These are phyloP conservation scores for Euwallacea similis DNA, from an alignment of 1,140 invertebrate genomes.

Conservation along the genomic window DNA sequence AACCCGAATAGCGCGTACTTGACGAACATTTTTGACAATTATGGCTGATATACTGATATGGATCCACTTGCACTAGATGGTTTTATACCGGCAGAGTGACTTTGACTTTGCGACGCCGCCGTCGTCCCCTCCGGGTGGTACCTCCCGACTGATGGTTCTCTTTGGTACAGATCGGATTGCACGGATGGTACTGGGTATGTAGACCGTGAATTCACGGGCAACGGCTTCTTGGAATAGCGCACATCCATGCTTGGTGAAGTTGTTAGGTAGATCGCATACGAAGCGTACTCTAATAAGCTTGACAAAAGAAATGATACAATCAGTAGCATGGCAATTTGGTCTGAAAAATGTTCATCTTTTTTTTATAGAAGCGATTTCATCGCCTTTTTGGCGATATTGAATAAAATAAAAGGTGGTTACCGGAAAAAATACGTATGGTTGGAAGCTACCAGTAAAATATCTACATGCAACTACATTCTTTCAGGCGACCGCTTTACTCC, in stretches of 20 bases:
- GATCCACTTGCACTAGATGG: constrained; percentile 52
- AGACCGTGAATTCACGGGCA: neutral
- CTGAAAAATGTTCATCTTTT: neutral
- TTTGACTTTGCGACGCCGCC: constrained; percentile 33
- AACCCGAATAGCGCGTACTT: constrained; percentile 53
- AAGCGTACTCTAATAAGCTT: neutral
- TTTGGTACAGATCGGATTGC: constrained; percentile 9
- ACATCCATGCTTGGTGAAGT: neutral
- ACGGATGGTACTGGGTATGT: constrained; percentile 8
- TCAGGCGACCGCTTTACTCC: too few relatives aligned
- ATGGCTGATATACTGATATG: constrained; percentile 53
- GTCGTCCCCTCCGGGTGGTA: constrained; percentile 34
- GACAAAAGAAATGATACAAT: neutral
- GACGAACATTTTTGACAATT: constrained; percentile 46
- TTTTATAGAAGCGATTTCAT: too few relatives aligned
- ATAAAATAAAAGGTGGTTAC: too few relatives aligned
- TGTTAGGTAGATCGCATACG: neutral
- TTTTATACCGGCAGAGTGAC: constrained; percentile 47
- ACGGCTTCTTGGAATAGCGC: neutral
- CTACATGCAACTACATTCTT: too few relatives aligned
- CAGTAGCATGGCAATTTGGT: neutral
- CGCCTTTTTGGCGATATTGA: too few relatives aligned
- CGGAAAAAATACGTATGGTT: too few relatives aligned
- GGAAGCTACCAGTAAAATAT: too few relatives aligned
- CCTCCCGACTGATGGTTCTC: constrained; percentile 15